Evolutionary conservation across 1,140 invertebrate genomes (phyloP).

Genomic region (Aleiodes sp.): DNA sequence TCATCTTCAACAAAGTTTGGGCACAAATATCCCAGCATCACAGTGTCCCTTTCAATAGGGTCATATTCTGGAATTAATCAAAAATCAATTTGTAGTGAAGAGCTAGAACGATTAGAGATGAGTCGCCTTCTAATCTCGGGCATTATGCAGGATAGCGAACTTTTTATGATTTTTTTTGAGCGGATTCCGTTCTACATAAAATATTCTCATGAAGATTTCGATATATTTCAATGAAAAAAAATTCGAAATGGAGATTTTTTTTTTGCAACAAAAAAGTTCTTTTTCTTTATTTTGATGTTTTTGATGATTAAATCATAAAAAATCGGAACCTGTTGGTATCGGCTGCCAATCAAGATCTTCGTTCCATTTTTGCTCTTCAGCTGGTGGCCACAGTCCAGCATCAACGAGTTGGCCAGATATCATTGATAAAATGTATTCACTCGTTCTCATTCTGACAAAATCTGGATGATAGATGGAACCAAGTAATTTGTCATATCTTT

Average conservation of each 20-base stretch:
- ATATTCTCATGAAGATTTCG: too few species aligned
- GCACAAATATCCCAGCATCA: slow-evolving; percentile 54
- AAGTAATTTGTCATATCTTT: slow-evolving; percentile 48
- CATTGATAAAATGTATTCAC: slow-evolving; percentile 66
- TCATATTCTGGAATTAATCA: slow-evolving; percentile 52
- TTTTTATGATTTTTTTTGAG: too few species aligned
- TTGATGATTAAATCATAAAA: background rate
- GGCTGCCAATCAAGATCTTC: slow-evolving; percentile 68
- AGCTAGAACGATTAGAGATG: too few species aligned
- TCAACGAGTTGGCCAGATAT: slow-evolving; percentile 69
- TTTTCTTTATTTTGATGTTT: background rate
- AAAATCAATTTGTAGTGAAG: too few species aligned
- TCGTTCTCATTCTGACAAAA: slow-evolving; percentile 63
- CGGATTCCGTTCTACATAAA: too few species aligned
- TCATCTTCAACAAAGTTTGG: slow-evolving; percentile 44
- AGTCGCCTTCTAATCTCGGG: too few species aligned
- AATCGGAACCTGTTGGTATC: slow-evolving; percentile 58
- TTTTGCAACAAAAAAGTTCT: background rate
- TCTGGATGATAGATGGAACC: slow-evolving; percentile 48
- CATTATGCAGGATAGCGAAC: too few species aligned
- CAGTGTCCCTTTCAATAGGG: slow-evolving; percentile 37
- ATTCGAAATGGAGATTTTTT: too few species aligned
- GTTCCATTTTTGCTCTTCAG: slow-evolving; percentile 57
- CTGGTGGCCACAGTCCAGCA: slow-evolving; percentile 67
- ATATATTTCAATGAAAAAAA: too few species aligned